phyloP scores from a whole-genome alignment of 1,140 invertebrate species.

The Trigoniulus corallinus region DNA sequence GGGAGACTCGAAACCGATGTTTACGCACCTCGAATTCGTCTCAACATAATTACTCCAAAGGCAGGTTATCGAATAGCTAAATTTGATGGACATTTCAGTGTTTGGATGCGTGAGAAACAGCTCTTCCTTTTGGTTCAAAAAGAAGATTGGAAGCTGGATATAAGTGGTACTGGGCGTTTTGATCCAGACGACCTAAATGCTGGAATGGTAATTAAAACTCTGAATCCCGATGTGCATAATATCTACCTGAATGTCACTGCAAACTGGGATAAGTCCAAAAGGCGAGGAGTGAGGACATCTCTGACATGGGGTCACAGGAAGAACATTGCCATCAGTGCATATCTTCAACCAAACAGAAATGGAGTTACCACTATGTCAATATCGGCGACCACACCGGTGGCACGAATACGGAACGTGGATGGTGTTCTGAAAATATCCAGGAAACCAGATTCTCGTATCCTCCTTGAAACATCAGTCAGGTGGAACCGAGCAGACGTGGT shows the following conservation, averaged over 20 bases:
- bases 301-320: too few relatives aligned
- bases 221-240: background rate
- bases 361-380: too few relatives aligned
- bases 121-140: background rate
- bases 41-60: background rate
- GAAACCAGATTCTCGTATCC: too few relatives aligned
- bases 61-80: background rate
- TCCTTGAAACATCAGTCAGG: too few relatives aligned
- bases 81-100: background rate
- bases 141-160: background rate
- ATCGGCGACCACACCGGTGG: too few relatives aligned
- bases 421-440: too few relatives aligned
- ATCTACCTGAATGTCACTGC: background rate
- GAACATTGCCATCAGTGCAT: too few relatives aligned
- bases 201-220: background rate
- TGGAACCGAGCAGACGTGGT: too few relatives aligned
- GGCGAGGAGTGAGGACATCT: too few relatives aligned
- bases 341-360: too few relatives aligned
- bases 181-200: background rate
- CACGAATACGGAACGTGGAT: too few relatives aligned
- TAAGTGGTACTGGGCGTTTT: background rate
- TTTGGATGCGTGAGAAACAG: background rate
- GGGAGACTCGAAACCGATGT: background rate
- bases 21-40: background rate
- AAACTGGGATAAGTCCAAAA: too few relatives aligned